Evolutionary conservation across 2,888 invertebrate species (phyloP).

Genomic region (Trichacis sp.): DNA sequence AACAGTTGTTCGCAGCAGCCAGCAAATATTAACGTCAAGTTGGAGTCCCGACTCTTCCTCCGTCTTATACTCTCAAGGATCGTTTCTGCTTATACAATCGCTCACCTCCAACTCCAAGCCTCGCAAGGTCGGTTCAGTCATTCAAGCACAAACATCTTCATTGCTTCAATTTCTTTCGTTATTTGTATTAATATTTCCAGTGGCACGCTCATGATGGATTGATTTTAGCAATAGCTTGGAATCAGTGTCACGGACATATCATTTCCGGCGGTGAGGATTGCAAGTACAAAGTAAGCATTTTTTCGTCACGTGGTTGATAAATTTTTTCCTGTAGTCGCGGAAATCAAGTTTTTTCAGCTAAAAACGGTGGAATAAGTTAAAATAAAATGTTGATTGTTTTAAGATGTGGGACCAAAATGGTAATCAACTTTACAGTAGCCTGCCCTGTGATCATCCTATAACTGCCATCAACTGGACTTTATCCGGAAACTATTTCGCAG

Average conservation of each 20-base stretch:
- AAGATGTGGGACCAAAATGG: constrained; percentile 94
- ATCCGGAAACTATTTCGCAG: constrained; percentile 89
- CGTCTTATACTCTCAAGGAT: constrained; percentile 79
- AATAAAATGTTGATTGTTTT: constrained; percentile 1
- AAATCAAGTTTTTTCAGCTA: too few relatives aligned
- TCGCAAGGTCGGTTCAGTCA: constrained; percentile 76
- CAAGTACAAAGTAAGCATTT: constrained; percentile 79
- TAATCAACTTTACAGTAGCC: constrained; percentile 86
- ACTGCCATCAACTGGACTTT: constrained; percentile 93
- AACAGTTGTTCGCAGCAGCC: constrained; percentile 85
- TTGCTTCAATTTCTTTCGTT: too few relatives aligned
- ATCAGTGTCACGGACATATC: constrained; percentile 89
- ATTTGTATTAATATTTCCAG: too few relatives aligned
- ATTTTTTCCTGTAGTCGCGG: too few relatives aligned
- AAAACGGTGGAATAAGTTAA: too few relatives aligned
- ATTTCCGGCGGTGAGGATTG: constrained; percentile 98
- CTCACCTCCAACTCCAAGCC: constrained; percentile 81
- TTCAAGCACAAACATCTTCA: too few relatives aligned
- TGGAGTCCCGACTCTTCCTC: constrained; percentile 84
- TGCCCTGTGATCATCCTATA: constrained; percentile 89
- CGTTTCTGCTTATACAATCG: constrained; percentile 77
- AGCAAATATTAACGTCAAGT: constrained; percentile 85
- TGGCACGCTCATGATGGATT: constrained; percentile 98
- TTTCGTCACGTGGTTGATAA: too few relatives aligned
- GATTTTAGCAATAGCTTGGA: constrained; percentile 94